Percentiles rank a stretch among this genome's conserved stretches.
Conservation (phyloP, 2,888 invertebrate species). For the Masnerella sp. region DNA sequence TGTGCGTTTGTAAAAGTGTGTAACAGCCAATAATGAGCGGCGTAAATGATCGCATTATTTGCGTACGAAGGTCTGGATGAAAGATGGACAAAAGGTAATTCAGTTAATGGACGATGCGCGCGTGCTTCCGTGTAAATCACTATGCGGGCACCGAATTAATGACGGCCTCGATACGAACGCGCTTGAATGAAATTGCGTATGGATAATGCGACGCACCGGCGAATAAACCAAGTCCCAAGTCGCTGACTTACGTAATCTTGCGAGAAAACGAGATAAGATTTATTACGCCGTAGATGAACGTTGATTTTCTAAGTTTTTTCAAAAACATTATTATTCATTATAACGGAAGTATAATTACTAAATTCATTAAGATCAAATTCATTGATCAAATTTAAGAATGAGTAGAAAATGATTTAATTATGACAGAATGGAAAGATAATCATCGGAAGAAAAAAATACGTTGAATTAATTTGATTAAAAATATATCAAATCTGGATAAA, state of each 20-base stretch:
- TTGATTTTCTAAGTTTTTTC: background rate
- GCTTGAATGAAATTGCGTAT: constrained; percentile 1
- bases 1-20: too few species aligned
- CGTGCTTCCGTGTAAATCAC: constrained; percentile 10
- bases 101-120: constrained; percentile 11
- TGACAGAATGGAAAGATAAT: too few species aligned
- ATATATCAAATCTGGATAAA: too few species aligned
- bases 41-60: too few species aligned
- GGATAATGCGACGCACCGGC: background rate
- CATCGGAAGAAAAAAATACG: too few species aligned
- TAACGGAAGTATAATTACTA: too few species aligned
- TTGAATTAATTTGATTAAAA: too few species aligned
- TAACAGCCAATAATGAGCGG: too few species aligned
- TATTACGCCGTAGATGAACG: constrained; percentile 3
- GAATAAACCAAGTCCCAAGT: too few species aligned
- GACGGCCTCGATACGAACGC: background rate
- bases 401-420: too few species aligned
- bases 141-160: background rate
- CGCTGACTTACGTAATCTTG: constrained; percentile 14
- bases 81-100: constrained; percentile 9
- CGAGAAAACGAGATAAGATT: constrained; percentile 4
- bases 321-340: background rate
- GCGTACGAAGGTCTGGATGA: background rate
- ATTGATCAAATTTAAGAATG: too few species aligned
- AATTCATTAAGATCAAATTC: too few species aligned